Conservation (phyloP, 2,113 vertebrate genomes). For the Cebus imitator region DNA sequence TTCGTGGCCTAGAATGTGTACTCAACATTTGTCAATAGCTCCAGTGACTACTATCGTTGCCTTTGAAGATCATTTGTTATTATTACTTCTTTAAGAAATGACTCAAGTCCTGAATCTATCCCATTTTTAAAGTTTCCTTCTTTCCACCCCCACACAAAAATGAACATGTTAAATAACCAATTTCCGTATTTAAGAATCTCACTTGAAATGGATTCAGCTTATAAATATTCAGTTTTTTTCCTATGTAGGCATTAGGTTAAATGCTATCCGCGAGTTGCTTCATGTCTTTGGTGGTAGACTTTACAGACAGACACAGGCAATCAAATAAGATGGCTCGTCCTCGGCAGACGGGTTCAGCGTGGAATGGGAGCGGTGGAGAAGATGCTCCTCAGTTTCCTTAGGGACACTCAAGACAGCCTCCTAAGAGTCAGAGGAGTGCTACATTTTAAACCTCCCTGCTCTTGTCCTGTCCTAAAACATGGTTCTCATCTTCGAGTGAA, state of each 20-base stretch:
- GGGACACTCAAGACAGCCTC: not conserved
- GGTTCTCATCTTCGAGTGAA: constrained; percentile 19
- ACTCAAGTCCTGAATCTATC: not conserved
- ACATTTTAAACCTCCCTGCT: not conserved
- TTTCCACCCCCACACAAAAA: not conserved
- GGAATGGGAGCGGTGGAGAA: not conserved
- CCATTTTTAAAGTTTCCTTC: not conserved
- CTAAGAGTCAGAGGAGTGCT: not conserved
- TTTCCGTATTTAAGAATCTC: not conserved
- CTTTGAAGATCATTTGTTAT: not conserved
- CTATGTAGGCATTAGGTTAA: not conserved
- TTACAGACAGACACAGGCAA: not conserved
- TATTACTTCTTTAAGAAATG: not conserved
- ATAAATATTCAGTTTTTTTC: not conserved
- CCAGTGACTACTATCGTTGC: not conserved
- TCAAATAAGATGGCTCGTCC: not conserved
- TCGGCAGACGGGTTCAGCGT: not conserved
- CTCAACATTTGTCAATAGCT: not conserved
- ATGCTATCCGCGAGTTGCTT: not conserved
- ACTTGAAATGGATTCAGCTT: not conserved
- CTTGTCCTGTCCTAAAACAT: not conserved
- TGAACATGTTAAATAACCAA: not conserved
- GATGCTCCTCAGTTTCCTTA: not conserved
- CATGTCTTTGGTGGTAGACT: not conserved
- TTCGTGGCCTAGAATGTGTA: not conserved